A percentile compares a stretch with the other conserved stretches of the same genome.
Conservation (phyloP, 2,888 invertebrate species). For the Andrena marginata region DNA sequence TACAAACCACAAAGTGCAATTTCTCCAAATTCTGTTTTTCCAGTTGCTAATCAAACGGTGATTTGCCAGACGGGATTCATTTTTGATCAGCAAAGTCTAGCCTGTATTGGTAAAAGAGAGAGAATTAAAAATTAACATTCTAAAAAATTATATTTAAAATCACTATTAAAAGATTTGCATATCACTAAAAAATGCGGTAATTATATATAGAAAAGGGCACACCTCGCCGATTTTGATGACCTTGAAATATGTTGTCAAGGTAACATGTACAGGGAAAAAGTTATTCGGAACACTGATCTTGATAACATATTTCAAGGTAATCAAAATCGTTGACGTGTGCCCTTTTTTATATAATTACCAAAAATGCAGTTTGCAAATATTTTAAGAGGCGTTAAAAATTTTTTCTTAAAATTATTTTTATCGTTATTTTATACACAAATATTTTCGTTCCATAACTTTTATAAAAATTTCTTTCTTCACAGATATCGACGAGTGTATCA, state of each 20-base stretch:
- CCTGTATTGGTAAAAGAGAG: conserved; percentile 54
- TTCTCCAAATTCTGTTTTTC: neutral
- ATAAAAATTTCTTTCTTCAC: neutral
- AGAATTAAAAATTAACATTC: neutral
- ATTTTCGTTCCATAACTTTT: too few relatives aligned
- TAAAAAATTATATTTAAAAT: neutral
- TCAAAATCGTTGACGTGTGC: too few relatives aligned
- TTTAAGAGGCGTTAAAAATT: too few relatives aligned
- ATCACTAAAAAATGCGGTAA: neutral
- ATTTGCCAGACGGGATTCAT: conserved; percentile 53
- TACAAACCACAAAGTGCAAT: conserved; percentile 78
- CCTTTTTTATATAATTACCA: too few relatives aligned
- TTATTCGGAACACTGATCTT: too few relatives aligned
- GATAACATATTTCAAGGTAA: too few relatives aligned
- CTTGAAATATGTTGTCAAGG: too few relatives aligned
- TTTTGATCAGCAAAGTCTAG: conserved; percentile 44
- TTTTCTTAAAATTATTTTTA: too few relatives aligned
- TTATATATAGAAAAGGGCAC: neutral
- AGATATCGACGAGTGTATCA: conserved; percentile 75
- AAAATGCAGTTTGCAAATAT: too few relatives aligned
- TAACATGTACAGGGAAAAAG: too few relatives aligned
- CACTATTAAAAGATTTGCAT: neutral
- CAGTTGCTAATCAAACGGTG: conserved; percentile 33
- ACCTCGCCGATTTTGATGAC: too few relatives aligned
- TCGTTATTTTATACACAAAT: too few relatives aligned